Percentiles rank a stretch among this genome's conserved stretches.
Conservation (phyloP, 1,140 invertebrate genomes). For the Nomia melanderi region DNA sequence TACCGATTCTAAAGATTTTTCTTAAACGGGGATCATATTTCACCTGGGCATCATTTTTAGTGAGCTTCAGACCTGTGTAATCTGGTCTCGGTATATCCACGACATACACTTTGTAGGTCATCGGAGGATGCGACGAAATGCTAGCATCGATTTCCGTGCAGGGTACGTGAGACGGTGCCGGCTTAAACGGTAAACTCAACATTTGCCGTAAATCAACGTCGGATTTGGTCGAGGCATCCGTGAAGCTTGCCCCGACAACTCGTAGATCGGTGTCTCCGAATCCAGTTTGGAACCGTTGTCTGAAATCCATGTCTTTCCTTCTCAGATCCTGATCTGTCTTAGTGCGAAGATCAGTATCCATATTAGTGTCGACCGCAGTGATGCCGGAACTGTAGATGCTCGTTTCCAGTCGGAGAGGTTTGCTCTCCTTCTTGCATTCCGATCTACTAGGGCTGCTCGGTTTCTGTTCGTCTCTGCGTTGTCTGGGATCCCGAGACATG, state of each 20-base stretch:
- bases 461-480: slow-evolving; percentile 62
- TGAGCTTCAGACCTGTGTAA: slow-evolving; percentile 87
- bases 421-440: slow-evolving; percentile 70
- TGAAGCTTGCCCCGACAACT: slow-evolving; percentile 70
- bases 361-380: slow-evolving; percentile 68
- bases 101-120: slow-evolving; percentile 85
- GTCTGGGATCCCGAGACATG: slow-evolving; percentile 71
- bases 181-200: slow-evolving; percentile 87
- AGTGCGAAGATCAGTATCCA: slow-evolving; percentile 76
- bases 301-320: slow-evolving; percentile 83
- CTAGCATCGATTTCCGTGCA: slow-evolving; percentile 93
- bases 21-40: slow-evolving; percentile 86
- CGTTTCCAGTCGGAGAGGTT: slow-evolving; percentile 70
- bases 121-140: slow-evolving; percentile 87
- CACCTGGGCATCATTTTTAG: slow-evolving; percentile 86
- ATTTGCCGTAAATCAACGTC: slow-evolving; percentile 88
- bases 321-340: slow-evolving; percentile 77
- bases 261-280: slow-evolving; percentile 79
- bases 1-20: slow-evolving; percentile 86
- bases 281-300: slow-evolving; percentile 76
- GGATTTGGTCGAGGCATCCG: slow-evolving; percentile 75
- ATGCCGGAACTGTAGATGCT: slow-evolving; percentile 79
- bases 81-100: slow-evolving; percentile 88
- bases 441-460: slow-evolving; percentile 56
- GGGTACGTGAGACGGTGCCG: slow-evolving; percentile 88